Conservation (phyloP, 2,797 vertebrate genomes). For the Scyliorhinus canicula region DNA sequence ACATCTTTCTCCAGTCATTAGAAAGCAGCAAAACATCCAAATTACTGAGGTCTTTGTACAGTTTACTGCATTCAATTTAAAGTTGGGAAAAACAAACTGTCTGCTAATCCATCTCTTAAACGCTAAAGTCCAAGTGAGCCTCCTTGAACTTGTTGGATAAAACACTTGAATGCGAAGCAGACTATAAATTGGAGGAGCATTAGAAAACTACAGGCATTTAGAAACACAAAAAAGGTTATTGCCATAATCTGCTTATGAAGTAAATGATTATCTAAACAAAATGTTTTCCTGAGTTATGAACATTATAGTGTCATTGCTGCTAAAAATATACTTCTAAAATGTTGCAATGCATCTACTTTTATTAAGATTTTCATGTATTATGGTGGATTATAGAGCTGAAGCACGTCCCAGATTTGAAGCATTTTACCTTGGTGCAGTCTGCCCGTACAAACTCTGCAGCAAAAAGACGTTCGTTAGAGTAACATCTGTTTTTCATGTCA, state of each 20-base stretch:
- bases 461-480: constrained; percentile 69
- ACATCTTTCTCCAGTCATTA: neutral
- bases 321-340: neutral
- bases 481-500: constrained; percentile 75
- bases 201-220: neutral
- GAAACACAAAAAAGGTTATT: neutral
- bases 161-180: neutral
- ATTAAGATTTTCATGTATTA: neutral
- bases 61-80: neutral
- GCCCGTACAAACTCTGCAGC: constrained; percentile 86
- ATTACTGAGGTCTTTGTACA: neutral
- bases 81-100: neutral
- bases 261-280: neutral
- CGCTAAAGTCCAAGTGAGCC: neutral
- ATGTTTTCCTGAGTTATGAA: neutral
- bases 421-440: constrained; percentile 80
- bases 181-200: neutral
- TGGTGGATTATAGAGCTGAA: neutral
- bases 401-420: neutral
- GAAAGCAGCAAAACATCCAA: neutral
- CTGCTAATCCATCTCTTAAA: neutral
- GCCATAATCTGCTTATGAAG: neutral
- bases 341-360: neutral
- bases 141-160: neutral
- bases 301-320: neutral